Evolutionary conservation across 2,797 vertebrate species (phyloP).

Genomic region (Rhyacichthys aspro): DNA sequence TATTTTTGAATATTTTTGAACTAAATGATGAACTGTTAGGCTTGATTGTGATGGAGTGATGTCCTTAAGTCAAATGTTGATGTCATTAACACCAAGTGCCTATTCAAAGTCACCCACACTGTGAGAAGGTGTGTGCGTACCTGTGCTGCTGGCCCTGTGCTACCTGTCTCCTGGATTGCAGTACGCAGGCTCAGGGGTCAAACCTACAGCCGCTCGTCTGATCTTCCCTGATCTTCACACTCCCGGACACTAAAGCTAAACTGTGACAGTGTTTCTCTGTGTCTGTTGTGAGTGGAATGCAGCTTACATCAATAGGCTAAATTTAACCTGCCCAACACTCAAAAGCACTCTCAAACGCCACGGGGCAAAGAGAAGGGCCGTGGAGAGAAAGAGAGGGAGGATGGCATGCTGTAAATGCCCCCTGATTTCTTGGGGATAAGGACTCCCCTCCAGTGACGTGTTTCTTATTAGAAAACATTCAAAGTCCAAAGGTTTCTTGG

Average conservation of each 20-base stretch:
- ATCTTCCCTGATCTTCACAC: constrained; percentile 89
- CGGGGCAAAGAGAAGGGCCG: constrained; percentile 54
- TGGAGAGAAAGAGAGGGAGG: constrained; percentile 38
- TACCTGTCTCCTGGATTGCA: constrained; percentile 72
- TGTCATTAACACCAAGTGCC: not conserved
- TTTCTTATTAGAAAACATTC: constrained; percentile 27
- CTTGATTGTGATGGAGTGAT: not conserved
- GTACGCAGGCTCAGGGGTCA: constrained; percentile 75
- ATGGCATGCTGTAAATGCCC: constrained; percentile 25
- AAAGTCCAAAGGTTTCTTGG: constrained; percentile 15
- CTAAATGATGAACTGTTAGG: too few relatives aligned
- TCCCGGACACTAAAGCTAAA: constrained; percentile 86
- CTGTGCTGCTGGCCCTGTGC: constrained; percentile 66
- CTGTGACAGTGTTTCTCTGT: constrained; percentile 83
- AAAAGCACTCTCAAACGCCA: constrained; percentile 86
- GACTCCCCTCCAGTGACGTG: constrained; percentile 19
- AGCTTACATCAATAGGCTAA: constrained; percentile 98
- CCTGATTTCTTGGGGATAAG: constrained; percentile 14
- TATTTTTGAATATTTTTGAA: too few relatives aligned
- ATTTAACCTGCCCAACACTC: constrained; percentile 93
- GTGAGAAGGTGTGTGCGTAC: constrained; percentile 59
- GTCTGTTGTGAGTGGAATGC: constrained; percentile 91
- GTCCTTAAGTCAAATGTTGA: constrained; percentile 15
- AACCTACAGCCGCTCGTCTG: constrained; percentile 69
- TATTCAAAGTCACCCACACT: not conserved